Evolutionary conservation across 2,888 invertebrate genomes (phyloP), one percentile per base, ranked within the genome.

Genomic region (Drosophila greeni): DNA sequence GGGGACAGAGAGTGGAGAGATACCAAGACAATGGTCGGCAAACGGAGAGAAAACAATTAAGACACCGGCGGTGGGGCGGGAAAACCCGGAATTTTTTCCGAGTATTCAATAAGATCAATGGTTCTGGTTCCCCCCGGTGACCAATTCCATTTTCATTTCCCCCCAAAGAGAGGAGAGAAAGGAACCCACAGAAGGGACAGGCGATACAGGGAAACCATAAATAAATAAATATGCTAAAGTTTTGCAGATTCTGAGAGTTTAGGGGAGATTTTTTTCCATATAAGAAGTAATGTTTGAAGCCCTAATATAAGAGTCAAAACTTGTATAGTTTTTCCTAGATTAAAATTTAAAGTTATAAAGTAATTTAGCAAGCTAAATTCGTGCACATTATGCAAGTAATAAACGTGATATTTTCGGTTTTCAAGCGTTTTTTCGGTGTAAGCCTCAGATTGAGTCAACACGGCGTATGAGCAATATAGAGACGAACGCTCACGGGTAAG

Each of bases 391-490:
- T 5, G 14, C 14, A 14, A 9, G 18, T 1, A 6, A 33, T 33
- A 48, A 48, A 33, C 45, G 45, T 47, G 45, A 20, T 47, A 31
- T 47, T 29, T 31, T 18, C 29, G 5, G 29, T 14, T 31, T 45
- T 47, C 2, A 20, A 14, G 18, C 36, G 29, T 20, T 51, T 56
- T 55, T 55, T 6, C n/a, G 36, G 36, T 36, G 29, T 56, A 56
- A 56, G 20, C 57, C 9, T 42, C 12, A 20, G 43, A 33, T 61
- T 37, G 61, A 55, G 67, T 54, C 66, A 73, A 73, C 74, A 71
- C 52, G 48, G 47, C 83, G 76, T 68, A 75, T 84, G 60, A 48
- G 73, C 64, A 78, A 68, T 43, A 45, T 49, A 52, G 42, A 49
- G 60, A 58, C 66, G 66, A 52, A 45, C 20, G 33, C 33, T 5